Percentiles rank a stretch among this genome's conserved stretches.
phyloP scores from a whole-genome alignment of 2,888 invertebrate species.

The Arctia plantaginis region DNA sequence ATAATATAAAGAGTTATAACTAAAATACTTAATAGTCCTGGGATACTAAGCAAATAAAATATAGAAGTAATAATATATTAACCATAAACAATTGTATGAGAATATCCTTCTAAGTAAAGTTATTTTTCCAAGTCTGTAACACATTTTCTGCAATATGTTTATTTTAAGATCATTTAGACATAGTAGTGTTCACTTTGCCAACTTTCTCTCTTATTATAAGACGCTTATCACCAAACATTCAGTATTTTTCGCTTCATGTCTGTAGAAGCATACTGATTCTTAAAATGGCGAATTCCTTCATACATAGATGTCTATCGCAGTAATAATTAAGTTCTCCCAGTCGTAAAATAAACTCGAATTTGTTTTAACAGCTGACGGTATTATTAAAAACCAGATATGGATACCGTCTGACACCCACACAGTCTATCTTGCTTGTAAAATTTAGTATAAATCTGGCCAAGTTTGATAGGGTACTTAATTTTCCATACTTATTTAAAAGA shows the following conservation, averaged over 20 bases:
- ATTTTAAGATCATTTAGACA: conserved; percentile 11
- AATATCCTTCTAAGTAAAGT: neutral
- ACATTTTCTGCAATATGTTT: conserved; percentile 16
- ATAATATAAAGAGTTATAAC: neutral
- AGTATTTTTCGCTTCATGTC: conserved; percentile 22
- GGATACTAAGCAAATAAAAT: neutral
- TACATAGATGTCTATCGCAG: conserved; percentile 26
- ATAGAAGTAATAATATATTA: neutral
- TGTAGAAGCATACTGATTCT: conserved; percentile 11
- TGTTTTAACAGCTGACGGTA: conserved; percentile 27
- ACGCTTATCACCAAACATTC: neutral
- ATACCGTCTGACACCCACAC: conserved; percentile 34
- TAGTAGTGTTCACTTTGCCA: conserved; percentile 4
- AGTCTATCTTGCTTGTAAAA: conserved; percentile 26
- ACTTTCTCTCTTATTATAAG: conserved; percentile 7
- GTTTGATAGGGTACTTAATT: neutral
- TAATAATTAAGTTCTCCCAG: conserved; percentile 12
- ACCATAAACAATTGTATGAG: neutral
- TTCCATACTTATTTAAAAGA: neutral
- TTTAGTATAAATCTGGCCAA: neutral
- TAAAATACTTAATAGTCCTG: neutral
- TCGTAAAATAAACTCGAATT: conserved; percentile 44
- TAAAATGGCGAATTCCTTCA: conserved; percentile 1
- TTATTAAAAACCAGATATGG: conserved; percentile 44
- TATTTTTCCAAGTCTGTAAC: conserved; percentile 4